Percentiles rank a stretch among this genome's conserved stretches.
Evolutionary conservation across 2,113 vertebrate species (phyloP).

Genomic region (Lampris incognitus): DNA sequence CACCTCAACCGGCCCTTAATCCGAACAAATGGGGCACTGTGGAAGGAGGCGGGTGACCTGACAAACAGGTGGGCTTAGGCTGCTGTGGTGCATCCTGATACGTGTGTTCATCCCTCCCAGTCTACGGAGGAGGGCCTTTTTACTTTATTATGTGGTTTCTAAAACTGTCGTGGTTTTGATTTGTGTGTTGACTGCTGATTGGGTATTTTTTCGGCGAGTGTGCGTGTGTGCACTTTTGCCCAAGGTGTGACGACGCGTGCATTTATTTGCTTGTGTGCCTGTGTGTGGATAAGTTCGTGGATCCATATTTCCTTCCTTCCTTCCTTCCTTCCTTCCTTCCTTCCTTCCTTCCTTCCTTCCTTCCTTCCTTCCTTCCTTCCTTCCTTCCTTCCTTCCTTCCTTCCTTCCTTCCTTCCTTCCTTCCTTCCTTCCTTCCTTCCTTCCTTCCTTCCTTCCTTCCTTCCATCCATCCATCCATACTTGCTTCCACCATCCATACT

Average conservation of each 20-base stretch:
- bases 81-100: conserved; percentile 71
- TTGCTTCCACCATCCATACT: too few relatives aligned
- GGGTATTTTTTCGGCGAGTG: conserved; percentile 29
- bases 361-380: too few relatives aligned
- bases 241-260: conserved; percentile 27
- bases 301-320: too few relatives aligned
- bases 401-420: too few relatives aligned
- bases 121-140: conserved; percentile 66
- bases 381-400: too few relatives aligned
- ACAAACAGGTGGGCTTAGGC: conserved; percentile 23
- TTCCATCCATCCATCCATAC: too few relatives aligned
- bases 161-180: conserved; percentile 59
- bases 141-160: conserved; percentile 62
- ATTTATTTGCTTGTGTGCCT: conserved; percentile 1
- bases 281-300: not conserved
- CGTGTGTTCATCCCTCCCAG: conserved; percentile 71
- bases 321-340: too few relatives aligned
- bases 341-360: too few relatives aligned
- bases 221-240: not conserved
- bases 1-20: conserved; percentile 40
- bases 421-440: too few relatives aligned
- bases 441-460: too few relatives aligned
- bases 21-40: conserved; percentile 65
- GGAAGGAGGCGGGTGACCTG: conserved; percentile 70
- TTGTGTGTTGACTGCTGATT: conserved; percentile 58